Evolutionary conservation across 2,888 invertebrate species (phyloP).

Genomic region (Andrena camellia): DNA sequence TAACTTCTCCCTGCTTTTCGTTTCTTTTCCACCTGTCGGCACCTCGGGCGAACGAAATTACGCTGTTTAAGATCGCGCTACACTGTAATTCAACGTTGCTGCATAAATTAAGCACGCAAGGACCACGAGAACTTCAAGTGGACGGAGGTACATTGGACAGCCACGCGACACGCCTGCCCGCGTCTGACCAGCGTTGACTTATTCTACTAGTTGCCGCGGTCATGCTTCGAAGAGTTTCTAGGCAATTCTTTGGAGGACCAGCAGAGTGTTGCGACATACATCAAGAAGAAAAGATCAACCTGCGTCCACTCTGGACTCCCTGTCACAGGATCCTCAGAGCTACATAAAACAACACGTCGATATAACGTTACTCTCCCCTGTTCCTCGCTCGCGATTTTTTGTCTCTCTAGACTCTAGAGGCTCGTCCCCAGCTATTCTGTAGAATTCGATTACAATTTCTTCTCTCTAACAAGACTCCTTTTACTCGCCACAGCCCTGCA

Average conservation of each 20-base stretch:
- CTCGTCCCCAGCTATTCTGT: neutral
- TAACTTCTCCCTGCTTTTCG: neutral
- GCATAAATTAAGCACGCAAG: neutral
- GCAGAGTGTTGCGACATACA: neutral
- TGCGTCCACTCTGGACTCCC: neutral
- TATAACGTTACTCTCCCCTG: neutral
- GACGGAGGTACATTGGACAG: neutral
- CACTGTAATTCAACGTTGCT: neutral
- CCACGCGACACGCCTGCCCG: neutral
- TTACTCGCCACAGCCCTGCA: neutral
- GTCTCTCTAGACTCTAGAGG: neutral
- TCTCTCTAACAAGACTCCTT: neutral
- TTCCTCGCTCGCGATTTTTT: neutral
- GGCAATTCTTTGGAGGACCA: neutral
- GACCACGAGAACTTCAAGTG: neutral
- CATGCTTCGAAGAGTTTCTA: neutral
- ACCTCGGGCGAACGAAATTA: conserved; percentile 1
- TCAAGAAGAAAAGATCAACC: neutral
- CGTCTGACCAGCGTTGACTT: neutral
- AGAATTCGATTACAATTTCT: conserved; percentile 31
- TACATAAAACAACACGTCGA: conserved; percentile 4
- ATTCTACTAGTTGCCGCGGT: neutral
- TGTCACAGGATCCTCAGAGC: neutral
- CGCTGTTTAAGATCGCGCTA: neutral
- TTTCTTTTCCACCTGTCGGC: conserved; percentile 5